Evolutionary conservation across 2,113 vertebrate genomes (phyloP).

Genomic region (Mungos mungo): DNA sequence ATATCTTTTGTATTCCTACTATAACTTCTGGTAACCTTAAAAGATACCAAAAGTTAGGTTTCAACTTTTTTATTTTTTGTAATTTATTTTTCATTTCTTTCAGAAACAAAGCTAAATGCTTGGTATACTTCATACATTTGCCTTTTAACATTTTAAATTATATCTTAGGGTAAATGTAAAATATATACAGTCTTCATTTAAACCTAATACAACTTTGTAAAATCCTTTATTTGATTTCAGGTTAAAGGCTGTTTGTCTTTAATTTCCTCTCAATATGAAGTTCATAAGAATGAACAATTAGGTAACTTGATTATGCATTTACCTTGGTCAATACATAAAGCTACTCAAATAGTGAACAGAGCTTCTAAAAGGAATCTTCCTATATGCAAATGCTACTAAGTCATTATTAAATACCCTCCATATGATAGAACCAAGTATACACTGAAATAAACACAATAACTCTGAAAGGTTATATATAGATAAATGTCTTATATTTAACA

Average conservation of each 20-base stretch:
- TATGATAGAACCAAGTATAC: slow-evolving; percentile 78
- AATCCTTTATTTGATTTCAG: slow-evolving; percentile 84
- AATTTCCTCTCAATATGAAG: slow-evolving; percentile 90
- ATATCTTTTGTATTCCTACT: neutral
- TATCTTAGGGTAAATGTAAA: slow-evolving; percentile 70
- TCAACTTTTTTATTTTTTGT: neutral
- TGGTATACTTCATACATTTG: slow-evolving; percentile 43
- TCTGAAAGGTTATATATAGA: slow-evolving; percentile 81
- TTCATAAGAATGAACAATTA: slow-evolving; percentile 90
- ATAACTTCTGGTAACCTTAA: neutral
- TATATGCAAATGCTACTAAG: slow-evolving; percentile 84
- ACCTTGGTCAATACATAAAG: slow-evolving; percentile 89
- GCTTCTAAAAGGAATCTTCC: slow-evolving; percentile 90
- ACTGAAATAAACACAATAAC: slow-evolving; percentile 80
- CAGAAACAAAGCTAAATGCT: slow-evolving; percentile 47
- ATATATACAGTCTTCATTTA: slow-evolving; percentile 69
- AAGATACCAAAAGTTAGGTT: neutral
- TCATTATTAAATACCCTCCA: slow-evolving; percentile 83
- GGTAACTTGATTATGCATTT: slow-evolving; percentile 93
- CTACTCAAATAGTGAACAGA: slow-evolving; percentile 88
- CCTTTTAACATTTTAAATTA: slow-evolving; percentile 76
- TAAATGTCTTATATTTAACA: slow-evolving; percentile 77
- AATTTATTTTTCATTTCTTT: slow-evolving; percentile 53
- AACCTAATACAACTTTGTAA: slow-evolving; percentile 79
- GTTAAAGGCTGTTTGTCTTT: slow-evolving; percentile 90